Percentiles rank a stretch among this genome's conserved stretches.
These are phyloP conservation scores for Clepsis dumicolana DNA, from an alignment of 2,888 invertebrate species.

Conservation along the genomic window DNA sequence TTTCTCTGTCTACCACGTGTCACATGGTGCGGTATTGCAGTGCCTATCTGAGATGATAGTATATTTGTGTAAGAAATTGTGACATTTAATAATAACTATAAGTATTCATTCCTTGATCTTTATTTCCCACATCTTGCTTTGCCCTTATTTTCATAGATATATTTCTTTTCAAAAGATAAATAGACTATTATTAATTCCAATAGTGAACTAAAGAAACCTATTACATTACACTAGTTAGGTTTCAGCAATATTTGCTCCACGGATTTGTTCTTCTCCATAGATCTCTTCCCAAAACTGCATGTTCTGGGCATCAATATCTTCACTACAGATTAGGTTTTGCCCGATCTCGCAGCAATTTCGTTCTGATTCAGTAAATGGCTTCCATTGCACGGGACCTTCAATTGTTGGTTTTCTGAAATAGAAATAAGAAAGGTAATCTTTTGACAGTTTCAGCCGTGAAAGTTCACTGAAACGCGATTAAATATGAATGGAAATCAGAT, in stretches of 20 bases:
- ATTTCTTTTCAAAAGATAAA: too few species aligned
- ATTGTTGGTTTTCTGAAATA: slow-evolving; percentile 72
- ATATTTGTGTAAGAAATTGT: slow-evolving; percentile 64
- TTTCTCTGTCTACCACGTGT: slow-evolving; percentile 15
- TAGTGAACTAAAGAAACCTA: neutral
- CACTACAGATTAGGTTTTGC: slow-evolving; percentile 58
- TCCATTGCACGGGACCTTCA: slow-evolving; percentile 62
- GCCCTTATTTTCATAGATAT: slow-evolving; percentile 7
- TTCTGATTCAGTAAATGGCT: slow-evolving; percentile 65
- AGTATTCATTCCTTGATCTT: slow-evolving; percentile 57
- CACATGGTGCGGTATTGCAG: slow-evolving; percentile 52
- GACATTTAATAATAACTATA: slow-evolving; percentile 62
- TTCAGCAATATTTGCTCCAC: slow-evolving; percentile 29
- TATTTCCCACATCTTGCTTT: slow-evolving; percentile 46
- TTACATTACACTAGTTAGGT: slow-evolving; percentile 6
- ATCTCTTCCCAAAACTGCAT: slow-evolving; percentile 75
- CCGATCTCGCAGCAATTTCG: slow-evolving; percentile 69
- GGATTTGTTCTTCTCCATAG: slow-evolving; percentile 58
- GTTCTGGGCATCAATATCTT: slow-evolving; percentile 59
- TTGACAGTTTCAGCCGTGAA: too few species aligned
- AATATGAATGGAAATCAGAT: too few species aligned
- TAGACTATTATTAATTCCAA: neutral
- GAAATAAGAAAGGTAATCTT: neutral
- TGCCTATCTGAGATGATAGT: slow-evolving; percentile 52
- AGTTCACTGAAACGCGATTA: too few species aligned